A percentile compares a stretch with the other conserved stretches of the same genome.
These are phyloP conservation scores for Tragelaphus scriptus DNA, from an alignment of 2,113 vertebrate genomes.

Conservation along the genomic window DNA sequence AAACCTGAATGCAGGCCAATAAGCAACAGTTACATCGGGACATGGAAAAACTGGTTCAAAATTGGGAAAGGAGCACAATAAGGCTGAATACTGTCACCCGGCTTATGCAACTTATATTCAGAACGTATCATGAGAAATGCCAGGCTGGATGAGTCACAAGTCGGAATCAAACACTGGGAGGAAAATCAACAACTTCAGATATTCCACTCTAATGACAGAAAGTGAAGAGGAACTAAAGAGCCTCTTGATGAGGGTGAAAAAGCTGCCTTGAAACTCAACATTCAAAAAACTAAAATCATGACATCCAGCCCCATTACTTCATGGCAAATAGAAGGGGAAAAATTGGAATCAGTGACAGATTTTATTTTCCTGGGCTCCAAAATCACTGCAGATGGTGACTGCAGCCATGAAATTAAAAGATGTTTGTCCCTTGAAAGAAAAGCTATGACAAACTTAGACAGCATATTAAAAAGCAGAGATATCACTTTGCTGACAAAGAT, in stretches of 20 bases:
- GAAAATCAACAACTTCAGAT: not conserved
- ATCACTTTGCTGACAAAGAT: not conserved
- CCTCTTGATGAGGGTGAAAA: not conserved
- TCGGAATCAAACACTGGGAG: not conserved
- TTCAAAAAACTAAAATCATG: not conserved
- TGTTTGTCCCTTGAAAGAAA: not conserved
- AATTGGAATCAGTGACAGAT: not conserved
- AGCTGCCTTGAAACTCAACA: not conserved
- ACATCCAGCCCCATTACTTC: not conserved
- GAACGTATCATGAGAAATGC: not conserved
- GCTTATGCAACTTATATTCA: not conserved
- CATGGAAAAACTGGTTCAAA: not conserved
- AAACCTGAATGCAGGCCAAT: not conserved
- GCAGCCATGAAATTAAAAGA: not conserved
- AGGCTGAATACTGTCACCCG: not conserved
- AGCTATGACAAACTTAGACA: not conserved
- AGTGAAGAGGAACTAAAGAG: not conserved
- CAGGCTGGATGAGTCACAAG: not conserved
- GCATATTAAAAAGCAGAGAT: not conserved
- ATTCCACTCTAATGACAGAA: not conserved
- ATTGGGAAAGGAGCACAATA: not conserved
- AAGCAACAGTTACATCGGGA: not conserved
- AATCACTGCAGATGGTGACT: not conserved
- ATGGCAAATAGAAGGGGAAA: not conserved
- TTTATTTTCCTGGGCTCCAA: not conserved